Base-by-base conservation (phyloP, 2,888 invertebrate genomes). In the Drosophila quasianomalipes region DNA sequence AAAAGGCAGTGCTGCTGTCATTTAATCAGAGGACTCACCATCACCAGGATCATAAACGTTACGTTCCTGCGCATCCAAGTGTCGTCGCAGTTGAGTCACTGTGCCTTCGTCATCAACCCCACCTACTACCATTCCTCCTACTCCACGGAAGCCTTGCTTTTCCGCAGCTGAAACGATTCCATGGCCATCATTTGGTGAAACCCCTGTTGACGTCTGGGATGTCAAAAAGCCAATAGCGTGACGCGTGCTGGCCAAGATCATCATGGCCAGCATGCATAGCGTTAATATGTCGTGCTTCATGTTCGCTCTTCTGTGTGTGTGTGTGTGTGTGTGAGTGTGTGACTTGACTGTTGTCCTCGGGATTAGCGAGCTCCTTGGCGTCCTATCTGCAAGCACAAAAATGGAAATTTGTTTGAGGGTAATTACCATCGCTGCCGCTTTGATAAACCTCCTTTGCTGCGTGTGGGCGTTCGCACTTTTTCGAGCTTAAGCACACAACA, bases 41-140 rank as follows among this genome's bases (percentile, higher is more conserved):
- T 93, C 93, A 51, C 93, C 93, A 39, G 93, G 92, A 92, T 93
- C 93, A 70, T 93, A 93, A 82, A 92, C 92, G 39, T 90, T 90
- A 52, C 92, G 91, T 65, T 91, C 91, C 70, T 70, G 73, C 33
- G 81, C 72, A 70, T 91, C 81, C 67, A 78, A 65, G 60, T 70
- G 77, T 35, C 77, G 62, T 30, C 66, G 70, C 57, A 66, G 58
- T 49, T 88, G 92, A 44, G 62, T 26, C 47, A 62, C 74, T 51
- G 59, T 62, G 30, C 62, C 65, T 28, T 77, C 73, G 39, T 64
- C 65, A 28, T 76, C 57, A 66, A 26, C 31, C 33, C 58, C 68
- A n/a, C 39, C 64, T 53, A 55, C 57, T 19, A 60, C 55, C 49
- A 19, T 44, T 41, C 54, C 51, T 62, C 65, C 53, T 51, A 19